Evolutionary conservation across 2,113 vertebrate species (phyloP), one percentile per base, ranked within the genome.

Genomic region (Rynchops niger): DNA sequence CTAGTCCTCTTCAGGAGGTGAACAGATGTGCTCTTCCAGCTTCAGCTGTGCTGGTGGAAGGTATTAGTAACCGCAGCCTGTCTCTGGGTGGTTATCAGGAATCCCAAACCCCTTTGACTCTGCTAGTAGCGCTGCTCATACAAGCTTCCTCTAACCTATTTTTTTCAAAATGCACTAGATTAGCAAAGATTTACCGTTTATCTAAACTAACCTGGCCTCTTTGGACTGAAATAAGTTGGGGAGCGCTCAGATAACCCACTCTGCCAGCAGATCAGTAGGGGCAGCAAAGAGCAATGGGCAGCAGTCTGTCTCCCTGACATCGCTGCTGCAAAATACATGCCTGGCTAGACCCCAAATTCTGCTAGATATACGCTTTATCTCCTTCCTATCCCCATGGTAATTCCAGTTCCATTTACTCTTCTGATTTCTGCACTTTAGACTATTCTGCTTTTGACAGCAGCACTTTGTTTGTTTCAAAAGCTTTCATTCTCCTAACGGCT

Each of bases 1-100:
- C 84, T 90, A 95, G 95, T 96, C 93, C 90, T 95, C 93, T 96
- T 96, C 96, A 96, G 95, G 92, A 97, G 95, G 96, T 77, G 96
- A 97, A 95, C 96, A 97, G 96, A 95, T 97, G 96, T 95, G 87
- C 53, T 94, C 90, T 53, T 82, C 90, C 74, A 97, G 92, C 74
- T 96, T 96, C 90, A 90, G 87, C 96, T 95, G 85, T 70, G 93
- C 93, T 85, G 66, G 84, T 93, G 90, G 85, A 91, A 91, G 90
- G 62, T 77, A 93, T 87, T 89, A 87, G 93, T 93, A 94, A 80
- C 89, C 0, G 1, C 91, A 91, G 87, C 61, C 86, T 82, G 84
- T 77, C 96, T 94, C 96, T 94, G 62, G 84, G 95, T 92, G 92
- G 90, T 96, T 96, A 97, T 96, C 95, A 73, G 90, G 74, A 91